Percentiles rank a stretch among this genome's conserved stretches.
Conservation (phyloP, 2,113 vertebrate species). For the Passer domesticus region DNA sequence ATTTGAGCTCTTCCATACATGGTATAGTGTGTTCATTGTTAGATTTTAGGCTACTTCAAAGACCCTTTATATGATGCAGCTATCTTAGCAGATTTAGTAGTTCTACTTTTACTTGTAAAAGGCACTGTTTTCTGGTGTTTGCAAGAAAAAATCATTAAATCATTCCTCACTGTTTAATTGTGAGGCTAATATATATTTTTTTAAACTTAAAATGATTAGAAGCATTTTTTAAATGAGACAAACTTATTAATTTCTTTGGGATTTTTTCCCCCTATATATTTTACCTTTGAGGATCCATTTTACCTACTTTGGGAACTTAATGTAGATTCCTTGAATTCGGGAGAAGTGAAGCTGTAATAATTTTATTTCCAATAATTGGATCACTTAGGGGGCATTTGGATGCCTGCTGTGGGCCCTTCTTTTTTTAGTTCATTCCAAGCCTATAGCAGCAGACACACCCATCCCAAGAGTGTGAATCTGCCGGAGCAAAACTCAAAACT, state of each 20-base stretch:
- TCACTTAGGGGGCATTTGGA: constrained; percentile 7
- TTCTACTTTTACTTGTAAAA: background rate
- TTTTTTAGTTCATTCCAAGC: background rate
- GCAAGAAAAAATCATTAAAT: background rate
- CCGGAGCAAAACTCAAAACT: constrained; percentile 35
- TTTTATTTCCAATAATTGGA: background rate
- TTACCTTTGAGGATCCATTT: background rate
- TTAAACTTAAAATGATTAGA: background rate
- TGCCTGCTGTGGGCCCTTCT: background rate
- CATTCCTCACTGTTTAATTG: background rate
- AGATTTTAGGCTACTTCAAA: background rate
- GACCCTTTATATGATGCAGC: background rate
- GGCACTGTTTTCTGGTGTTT: background rate
- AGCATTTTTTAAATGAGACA: background rate
- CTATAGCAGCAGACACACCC: constrained; percentile 12
- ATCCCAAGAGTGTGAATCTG: constrained; percentile 38
- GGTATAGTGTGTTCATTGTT: background rate
- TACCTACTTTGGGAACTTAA: background rate
- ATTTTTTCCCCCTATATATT: background rate
- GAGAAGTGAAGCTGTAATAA: background rate
- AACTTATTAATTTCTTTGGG: background rate
- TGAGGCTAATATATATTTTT: background rate
- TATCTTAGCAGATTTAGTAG: background rate
- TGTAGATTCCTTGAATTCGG: background rate
- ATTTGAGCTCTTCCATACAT: background rate